Conservation (phyloP, 2,888 invertebrate genomes). For the Diogma glabrata region DNA sequence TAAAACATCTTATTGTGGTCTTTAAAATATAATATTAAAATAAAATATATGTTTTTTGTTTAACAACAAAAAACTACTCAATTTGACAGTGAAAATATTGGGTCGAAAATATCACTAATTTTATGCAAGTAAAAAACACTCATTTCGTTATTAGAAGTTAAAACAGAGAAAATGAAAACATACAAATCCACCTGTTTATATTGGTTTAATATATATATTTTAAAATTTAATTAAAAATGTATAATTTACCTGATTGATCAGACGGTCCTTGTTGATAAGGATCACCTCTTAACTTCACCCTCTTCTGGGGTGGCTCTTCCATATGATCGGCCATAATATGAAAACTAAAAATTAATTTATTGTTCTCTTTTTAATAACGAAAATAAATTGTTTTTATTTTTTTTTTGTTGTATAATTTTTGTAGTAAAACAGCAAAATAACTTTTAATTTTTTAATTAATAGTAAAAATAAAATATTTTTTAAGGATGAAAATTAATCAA, state of each 20-base stretch:
- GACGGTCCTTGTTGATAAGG: slow-evolving; percentile 72
- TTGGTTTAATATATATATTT: no score
- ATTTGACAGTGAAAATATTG: slow-evolving; percentile 6
- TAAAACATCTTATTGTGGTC: no score
- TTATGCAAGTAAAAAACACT: slow-evolving; percentile 19
- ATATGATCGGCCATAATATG: slow-evolving; percentile 84
- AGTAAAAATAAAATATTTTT: background rate
- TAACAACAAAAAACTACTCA: slow-evolving; percentile 7
- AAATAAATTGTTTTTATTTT: background rate
- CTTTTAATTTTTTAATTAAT: background rate
- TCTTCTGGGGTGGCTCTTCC: slow-evolving; percentile 93
- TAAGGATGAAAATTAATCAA: no score
- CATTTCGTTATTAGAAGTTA: slow-evolving; percentile 13
- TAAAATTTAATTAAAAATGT: no score
- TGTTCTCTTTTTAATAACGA: background rate
- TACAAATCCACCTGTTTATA: no score
- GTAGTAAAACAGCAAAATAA: no score
- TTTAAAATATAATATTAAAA: background rate
- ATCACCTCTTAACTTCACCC: slow-evolving; percentile 73
- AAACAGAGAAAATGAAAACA: no score
- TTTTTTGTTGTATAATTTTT: background rate
- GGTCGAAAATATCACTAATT: background rate
- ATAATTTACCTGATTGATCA: slow-evolving; percentile 62
- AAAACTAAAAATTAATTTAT: slow-evolving; percentile 5
- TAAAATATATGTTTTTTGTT: slow-evolving; percentile 1